These are phyloP conservation scores for Mimumesa dahlbomi DNA, from an alignment of 2,888 invertebrate species.

Conservation along the genomic window DNA sequence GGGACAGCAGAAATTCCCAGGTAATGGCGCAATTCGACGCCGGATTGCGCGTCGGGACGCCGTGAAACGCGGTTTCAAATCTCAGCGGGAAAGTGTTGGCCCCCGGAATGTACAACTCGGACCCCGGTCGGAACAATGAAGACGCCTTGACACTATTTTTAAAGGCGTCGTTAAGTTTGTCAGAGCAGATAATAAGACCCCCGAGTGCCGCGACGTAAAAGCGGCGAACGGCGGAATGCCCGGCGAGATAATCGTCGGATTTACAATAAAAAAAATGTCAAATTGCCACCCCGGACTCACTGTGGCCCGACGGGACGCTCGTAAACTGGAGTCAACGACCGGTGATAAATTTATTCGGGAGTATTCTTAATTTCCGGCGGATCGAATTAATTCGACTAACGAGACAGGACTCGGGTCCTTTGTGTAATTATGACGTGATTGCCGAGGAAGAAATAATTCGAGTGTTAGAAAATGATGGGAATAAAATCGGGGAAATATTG, in stretches of 20 bases:
- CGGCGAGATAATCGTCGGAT: conserved; percentile 25
- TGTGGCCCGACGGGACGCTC: conserved; percentile 1
- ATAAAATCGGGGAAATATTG: no score
- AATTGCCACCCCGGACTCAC: neutral
- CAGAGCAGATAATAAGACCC: conserved; percentile 26
- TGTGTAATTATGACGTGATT: conserved; percentile 10
- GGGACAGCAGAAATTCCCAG: neutral
- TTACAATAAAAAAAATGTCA: conserved; percentile 13
- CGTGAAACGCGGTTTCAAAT: conserved; percentile 2
- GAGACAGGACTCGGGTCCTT: neutral
- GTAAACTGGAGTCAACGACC: conserved; percentile 30
- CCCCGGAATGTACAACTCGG: neutral
- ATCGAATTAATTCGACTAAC: conserved; percentile 20
- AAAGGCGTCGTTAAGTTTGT: conserved; percentile 36
- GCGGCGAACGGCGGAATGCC: conserved; percentile 7
- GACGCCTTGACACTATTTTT: conserved; percentile 42
- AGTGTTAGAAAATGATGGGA: no score
- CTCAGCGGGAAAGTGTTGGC: conserved; percentile 13
- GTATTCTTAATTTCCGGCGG: conserved; percentile 31
- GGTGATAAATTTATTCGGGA: conserved; percentile 27
- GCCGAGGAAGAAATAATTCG: neutral
- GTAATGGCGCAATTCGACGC: no score
- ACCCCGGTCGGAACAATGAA: conserved; percentile 17
- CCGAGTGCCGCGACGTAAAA: conserved; percentile 2
- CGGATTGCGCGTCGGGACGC: conserved; percentile 8